Conservation (phyloP, 2,888 invertebrate genomes). For the Peribatodes rhomboidaria region DNA sequence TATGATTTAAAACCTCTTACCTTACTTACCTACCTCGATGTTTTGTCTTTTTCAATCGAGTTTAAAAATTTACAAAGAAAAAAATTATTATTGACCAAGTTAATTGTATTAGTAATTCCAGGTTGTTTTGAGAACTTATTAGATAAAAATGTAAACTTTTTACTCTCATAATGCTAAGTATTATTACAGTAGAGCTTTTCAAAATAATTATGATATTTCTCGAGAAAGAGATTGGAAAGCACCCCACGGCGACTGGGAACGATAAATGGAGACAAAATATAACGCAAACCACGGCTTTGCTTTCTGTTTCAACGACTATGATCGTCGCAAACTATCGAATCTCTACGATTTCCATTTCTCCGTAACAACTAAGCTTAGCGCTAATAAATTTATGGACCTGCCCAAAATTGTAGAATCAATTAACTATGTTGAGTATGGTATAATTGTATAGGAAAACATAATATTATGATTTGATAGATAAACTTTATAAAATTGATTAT, state of each 20-base stretch:
- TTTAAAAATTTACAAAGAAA: no score
- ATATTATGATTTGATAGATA: conserved; percentile 2
- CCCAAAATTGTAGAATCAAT: conserved; percentile 2
- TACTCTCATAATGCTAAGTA: background rate
- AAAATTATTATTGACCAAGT: no score
- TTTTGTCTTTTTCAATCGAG: no score
- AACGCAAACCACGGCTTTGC: conserved; percentile 8
- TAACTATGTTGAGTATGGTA: background rate
- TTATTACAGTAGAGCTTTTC: background rate
- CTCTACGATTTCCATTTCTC: background rate
- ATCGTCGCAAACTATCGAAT: background rate
- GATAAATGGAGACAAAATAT: conserved; percentile 7
- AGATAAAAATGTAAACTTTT: background rate
- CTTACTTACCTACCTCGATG: no score
- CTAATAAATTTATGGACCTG: background rate
- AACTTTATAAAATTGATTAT: conserved; percentile 11
- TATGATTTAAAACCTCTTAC: no score
- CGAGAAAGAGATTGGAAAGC: conserved; percentile 15
- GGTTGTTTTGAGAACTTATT: background rate
- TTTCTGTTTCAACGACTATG: conserved; percentile 12
- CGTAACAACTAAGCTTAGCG: background rate
- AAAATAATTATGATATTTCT: conserved; percentile 17
- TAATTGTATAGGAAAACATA: background rate
- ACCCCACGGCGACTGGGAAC: conserved; percentile 9
- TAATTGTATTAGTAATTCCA: no score